phyloP scores from a whole-genome alignment of 2,888 invertebrate genomes.

The Melanotus villosus region DNA sequence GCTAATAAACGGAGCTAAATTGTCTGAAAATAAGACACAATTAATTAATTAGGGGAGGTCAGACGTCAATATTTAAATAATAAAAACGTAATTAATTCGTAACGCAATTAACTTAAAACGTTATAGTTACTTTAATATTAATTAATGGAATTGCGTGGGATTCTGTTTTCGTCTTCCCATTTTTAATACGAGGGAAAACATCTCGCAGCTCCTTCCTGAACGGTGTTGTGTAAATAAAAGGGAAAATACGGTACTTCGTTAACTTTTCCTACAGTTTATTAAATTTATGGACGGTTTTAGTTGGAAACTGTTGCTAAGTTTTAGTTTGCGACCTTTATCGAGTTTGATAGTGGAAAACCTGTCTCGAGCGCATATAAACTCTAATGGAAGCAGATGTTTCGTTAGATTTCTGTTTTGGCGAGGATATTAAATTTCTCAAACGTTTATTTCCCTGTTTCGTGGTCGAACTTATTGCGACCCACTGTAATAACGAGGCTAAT shows the following conservation, averaged over 20 bases:
- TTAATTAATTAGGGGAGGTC: conserved; percentile 11
- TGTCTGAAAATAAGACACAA: not conserved
- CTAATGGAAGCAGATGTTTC: conserved; percentile 27
- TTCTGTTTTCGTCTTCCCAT: not conserved
- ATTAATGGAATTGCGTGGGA: conserved; percentile 15
- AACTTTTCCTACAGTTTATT: conserved; percentile 25
- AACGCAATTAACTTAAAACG: conserved; percentile 16
- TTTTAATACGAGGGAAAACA: conserved; percentile 1
- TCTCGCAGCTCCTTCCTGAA: conserved; percentile 11
- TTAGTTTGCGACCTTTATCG: conserved; percentile 31
- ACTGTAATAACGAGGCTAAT: not conserved
- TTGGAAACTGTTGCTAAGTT: conserved; percentile 27
- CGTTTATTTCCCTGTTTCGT: not conserved
- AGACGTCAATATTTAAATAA: conserved; percentile 10
- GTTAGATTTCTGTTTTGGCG: not conserved
- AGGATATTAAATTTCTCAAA: conserved; percentile 15
- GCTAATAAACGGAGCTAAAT: not conserved
- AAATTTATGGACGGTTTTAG: conserved; percentile 27
- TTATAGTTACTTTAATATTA: conserved; percentile 20
- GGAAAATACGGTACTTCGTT: conserved; percentile 24
- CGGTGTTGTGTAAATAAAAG: conserved; percentile 25
- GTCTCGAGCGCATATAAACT: conserved; percentile 13
- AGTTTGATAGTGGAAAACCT: conserved; percentile 24
- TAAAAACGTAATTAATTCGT: conserved; percentile 17
- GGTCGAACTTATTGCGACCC: not conserved